Percentiles rank a stretch among this genome's conserved stretches.
Conservation (phyloP, 2,113 vertebrate species). For the Mustela nigripes region DNA sequence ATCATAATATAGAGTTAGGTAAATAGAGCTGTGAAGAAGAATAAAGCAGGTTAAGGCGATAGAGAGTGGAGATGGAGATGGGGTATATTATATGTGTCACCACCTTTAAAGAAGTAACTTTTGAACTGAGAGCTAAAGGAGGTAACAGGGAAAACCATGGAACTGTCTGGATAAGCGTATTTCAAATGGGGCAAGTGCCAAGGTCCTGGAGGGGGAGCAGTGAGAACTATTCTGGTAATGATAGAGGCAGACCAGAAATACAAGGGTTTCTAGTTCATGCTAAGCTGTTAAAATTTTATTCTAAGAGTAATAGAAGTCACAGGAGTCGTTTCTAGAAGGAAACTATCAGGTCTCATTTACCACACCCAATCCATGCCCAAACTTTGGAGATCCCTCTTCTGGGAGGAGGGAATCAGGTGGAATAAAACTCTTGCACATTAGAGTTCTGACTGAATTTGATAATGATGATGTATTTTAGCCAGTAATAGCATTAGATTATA, state of each 20-base stretch:
- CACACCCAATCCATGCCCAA: not conserved
- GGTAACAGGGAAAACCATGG: not conserved
- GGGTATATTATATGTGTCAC: not conserved
- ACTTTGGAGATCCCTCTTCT: not conserved
- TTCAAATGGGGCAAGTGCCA: too few species aligned
- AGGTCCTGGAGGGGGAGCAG: not conserved
- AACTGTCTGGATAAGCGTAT: not conserved
- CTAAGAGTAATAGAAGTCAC: not conserved
- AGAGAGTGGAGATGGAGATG: not conserved
- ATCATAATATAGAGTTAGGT: not conserved
- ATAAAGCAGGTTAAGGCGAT: not conserved
- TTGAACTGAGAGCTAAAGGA: not conserved
- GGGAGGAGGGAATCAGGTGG: not conserved
- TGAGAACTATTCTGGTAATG: rapidly evolving
- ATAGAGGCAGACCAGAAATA: not conserved
- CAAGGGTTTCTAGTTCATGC: not conserved
- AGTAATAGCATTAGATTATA: not conserved
- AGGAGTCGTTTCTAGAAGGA: not conserved
- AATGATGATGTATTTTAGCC: not conserved
- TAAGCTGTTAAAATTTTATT: not conserved
- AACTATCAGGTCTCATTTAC: not conserved
- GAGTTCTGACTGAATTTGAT: not conserved
- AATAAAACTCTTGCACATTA: not conserved
- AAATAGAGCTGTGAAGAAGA: not conserved
- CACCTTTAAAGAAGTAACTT: not conserved